These are phyloP conservation scores for Drosophila picticornis DNA, from an alignment of 2,888 invertebrate species.

Conservation along the genomic window DNA sequence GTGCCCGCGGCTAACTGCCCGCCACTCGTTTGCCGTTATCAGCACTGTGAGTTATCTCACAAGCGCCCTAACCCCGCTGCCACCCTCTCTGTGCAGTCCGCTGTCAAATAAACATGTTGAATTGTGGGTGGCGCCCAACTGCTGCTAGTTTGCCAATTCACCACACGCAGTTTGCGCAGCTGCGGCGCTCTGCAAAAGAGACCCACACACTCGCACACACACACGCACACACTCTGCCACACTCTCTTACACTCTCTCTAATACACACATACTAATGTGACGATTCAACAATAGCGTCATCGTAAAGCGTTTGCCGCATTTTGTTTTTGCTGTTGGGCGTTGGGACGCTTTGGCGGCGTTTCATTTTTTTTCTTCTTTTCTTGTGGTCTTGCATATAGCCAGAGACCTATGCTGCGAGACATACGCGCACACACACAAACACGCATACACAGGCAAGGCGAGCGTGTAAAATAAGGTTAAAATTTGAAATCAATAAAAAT, in stretches of 20 bases:
- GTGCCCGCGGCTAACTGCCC: constrained; percentile 40
- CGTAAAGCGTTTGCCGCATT: constrained; percentile 77
- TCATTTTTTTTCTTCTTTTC: constrained; percentile 29
- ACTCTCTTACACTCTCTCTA: not conserved
- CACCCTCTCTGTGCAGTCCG: constrained; percentile 9
- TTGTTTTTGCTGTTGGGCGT: constrained; percentile 64
- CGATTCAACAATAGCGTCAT: constrained; percentile 77
- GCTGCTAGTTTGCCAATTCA: constrained; percentile 39
- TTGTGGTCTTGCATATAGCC: constrained; percentile 22
- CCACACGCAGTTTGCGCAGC: constrained; percentile 66
- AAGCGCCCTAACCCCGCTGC: not conserved
- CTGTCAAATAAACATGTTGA: constrained; percentile 70
- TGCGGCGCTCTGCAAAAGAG: constrained; percentile 48
- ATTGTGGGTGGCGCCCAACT: constrained; percentile 37
- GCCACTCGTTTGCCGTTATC: constrained; percentile 58
- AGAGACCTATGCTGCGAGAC: constrained; percentile 34
- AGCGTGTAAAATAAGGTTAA: constrained; percentile 80
- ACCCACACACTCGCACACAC: constrained; percentile 5
- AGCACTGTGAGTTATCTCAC: constrained; percentile 39
- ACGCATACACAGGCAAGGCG: constrained; percentile 15
- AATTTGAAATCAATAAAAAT: constrained; percentile 84
- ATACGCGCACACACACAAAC: constrained; percentile 18
- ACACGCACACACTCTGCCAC: constrained; percentile 10
- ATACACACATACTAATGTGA: constrained; percentile 28
- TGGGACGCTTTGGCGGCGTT: constrained; percentile 69